phyloP scores from a whole-genome alignment of 2,797 vertebrate genomes.

The Scomberomorus guttatus region DNA sequence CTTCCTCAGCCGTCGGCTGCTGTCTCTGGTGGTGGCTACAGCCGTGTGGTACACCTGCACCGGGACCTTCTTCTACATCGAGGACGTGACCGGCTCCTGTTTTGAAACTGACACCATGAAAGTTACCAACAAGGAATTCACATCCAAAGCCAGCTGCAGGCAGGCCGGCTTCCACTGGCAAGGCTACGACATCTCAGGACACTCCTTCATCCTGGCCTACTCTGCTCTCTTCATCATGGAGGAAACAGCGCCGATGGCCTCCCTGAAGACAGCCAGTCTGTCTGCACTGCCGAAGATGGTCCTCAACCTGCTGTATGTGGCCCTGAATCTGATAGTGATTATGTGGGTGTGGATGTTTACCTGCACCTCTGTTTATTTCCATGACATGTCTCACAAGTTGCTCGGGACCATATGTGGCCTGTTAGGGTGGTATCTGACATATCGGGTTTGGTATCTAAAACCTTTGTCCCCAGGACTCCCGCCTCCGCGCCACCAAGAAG shows the following conservation, averaged over 20 bases:
- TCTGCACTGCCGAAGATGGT: conserved; percentile 51
- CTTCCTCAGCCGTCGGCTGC: conserved; percentile 84
- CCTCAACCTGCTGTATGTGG: conserved; percentile 86
- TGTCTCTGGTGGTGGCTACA: conserved; percentile 89
- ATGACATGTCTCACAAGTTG: conserved; percentile 89
- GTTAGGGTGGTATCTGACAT: conserved; percentile 91
- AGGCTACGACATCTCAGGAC: conserved; percentile 95
- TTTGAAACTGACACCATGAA: conserved; percentile 60
- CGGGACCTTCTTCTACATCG: conserved; percentile 86
- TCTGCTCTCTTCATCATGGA: conserved; percentile 93
- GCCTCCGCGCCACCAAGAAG: conserved; percentile 67
- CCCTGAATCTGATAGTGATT: conserved; percentile 86
- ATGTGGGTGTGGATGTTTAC: conserved; percentile 95
- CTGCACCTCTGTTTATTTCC: conserved; percentile 95
- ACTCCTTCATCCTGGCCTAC: conserved; percentile 94
- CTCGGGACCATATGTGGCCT: conserved; percentile 90
- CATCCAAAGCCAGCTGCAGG: conserved; percentile 86
- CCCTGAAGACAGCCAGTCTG: conserved; percentile 69
- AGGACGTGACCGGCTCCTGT: conserved; percentile 90
- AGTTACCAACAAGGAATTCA: conserved; percentile 55
- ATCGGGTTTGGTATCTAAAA: conserved; percentile 91
- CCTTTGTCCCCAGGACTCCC: conserved; percentile 92
- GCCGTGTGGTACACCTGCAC: conserved; percentile 91
- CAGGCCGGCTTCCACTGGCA: conserved; percentile 87
- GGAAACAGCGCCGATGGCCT: conserved; percentile 89